Percentiles rank a stretch among this genome's conserved stretches.
Evolutionary conservation across 2,797 vertebrate genomes (phyloP).

Genomic region (Champsocephalus esox): DNA sequence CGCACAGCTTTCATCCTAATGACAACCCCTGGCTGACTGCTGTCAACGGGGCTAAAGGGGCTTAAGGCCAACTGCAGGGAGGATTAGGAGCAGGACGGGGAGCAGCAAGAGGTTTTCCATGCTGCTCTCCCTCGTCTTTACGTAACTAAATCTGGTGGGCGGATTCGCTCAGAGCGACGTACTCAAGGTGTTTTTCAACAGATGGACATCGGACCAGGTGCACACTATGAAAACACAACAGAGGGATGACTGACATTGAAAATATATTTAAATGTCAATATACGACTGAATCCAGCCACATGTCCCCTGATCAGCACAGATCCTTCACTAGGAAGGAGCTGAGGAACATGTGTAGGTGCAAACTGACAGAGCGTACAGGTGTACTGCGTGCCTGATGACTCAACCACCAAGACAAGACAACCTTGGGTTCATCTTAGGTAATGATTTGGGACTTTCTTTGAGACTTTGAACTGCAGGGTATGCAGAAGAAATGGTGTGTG

Average conservation of each 20-base stretch:
- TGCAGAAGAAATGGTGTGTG: background rate
- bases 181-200: slow-evolving; percentile 4
- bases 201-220: slow-evolving; percentile 54
- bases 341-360: slow-evolving; percentile 35
- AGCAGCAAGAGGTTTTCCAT: slow-evolving; percentile 62
- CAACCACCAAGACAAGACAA: background rate
- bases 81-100: slow-evolving; percentile 66
- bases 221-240: slow-evolving; percentile 45
- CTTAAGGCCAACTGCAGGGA: slow-evolving; percentile 63
- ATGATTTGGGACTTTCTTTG: background rate
- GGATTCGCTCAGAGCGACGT: slow-evolving; percentile 6
- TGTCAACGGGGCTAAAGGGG: slow-evolving; percentile 64
- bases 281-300: slow-evolving; percentile 32
- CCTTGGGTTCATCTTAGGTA: background rate
- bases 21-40: slow-evolving; percentile 74
- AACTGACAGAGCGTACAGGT: slow-evolving; percentile 40
- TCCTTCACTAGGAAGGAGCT: slow-evolving; percentile 17
- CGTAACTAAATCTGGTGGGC: slow-evolving; percentile 48
- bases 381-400: background rate
- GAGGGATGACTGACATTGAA: slow-evolving; percentile 58
- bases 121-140: slow-evolving; percentile 45
- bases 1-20: slow-evolving; percentile 80
- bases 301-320: slow-evolving; percentile 26
- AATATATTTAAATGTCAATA: slow-evolving; percentile 47
- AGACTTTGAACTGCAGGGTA: background rate